Evolutionary conservation across 2,113 vertebrate species (phyloP).

Genomic region (Crotalus helleri): DNA sequence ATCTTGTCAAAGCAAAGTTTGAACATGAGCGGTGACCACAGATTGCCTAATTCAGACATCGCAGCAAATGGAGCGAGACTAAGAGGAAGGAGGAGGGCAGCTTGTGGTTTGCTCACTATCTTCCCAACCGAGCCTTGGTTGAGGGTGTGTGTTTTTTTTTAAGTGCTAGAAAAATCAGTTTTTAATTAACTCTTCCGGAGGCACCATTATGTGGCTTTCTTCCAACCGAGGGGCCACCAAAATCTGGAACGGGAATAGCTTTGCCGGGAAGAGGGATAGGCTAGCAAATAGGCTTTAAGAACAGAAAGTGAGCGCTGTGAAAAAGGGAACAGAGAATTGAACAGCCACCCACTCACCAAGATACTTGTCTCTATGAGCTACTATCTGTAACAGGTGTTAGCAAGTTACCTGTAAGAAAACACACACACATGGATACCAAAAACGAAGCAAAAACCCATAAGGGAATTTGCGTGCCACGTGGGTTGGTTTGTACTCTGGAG

Average conservation of each 20-base stretch:
- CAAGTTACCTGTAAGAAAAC: background rate
- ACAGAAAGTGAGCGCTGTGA: background rate
- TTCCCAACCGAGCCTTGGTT: background rate
- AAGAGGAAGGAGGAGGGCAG: background rate
- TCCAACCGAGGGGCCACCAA: background rate
- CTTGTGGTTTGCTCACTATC: background rate
- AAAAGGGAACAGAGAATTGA: background rate
- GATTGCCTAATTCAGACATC: background rate
- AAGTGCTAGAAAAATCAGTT: background rate
- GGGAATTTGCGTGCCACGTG: background rate
- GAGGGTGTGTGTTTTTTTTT: background rate
- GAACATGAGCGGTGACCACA: no score
- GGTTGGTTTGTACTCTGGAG: background rate
- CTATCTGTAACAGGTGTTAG: background rate
- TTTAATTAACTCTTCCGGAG: background rate
- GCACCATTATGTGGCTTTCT: background rate
- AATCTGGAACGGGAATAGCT: background rate
- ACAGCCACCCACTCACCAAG: background rate
- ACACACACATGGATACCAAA: background rate
- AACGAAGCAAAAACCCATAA: background rate
- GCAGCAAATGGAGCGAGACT: background rate
- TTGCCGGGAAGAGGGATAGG: background rate
- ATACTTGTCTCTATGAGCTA: background rate
- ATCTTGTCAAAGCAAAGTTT: background rate
- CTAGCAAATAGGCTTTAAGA: background rate